These are phyloP conservation scores for Spicauda simplicius DNA, from an alignment of 2,888 invertebrate species.

Conservation along the genomic window DNA sequence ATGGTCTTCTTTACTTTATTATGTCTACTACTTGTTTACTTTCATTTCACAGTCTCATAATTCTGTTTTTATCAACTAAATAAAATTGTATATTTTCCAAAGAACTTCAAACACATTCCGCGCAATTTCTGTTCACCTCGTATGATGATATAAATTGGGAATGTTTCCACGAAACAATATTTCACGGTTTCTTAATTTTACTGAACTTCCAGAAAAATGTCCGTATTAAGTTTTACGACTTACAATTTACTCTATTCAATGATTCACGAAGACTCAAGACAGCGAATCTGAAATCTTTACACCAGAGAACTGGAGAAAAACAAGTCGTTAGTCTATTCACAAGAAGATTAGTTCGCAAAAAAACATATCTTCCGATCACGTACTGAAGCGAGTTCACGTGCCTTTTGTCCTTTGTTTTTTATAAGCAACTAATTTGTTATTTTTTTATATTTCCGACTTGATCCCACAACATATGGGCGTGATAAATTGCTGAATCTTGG, in stretches of 20 bases:
- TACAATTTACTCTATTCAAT: neutral
- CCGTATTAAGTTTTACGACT: neutral
- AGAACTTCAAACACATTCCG: too few relatives aligned
- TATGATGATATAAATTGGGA: too few relatives aligned
- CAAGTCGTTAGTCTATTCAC: conserved; percentile 47
- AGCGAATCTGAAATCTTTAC: conserved; percentile 49
- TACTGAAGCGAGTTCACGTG: conserved; percentile 60
- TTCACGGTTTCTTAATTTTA: too few relatives aligned
- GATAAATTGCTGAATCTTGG: conserved; percentile 68
- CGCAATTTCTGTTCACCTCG: too few relatives aligned
- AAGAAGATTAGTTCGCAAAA: conserved; percentile 54
- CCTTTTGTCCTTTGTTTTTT: conserved; percentile 63
- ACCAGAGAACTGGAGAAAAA: conserved; percentile 25
- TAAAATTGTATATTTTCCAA: too few relatives aligned
- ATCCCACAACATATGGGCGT: conserved; percentile 62
- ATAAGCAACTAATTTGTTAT: conserved; percentile 63
- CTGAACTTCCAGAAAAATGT: too few relatives aligned
- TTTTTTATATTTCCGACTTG: conserved; percentile 52
- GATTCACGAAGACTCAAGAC: conserved; percentile 24
- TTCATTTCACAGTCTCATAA: too few relatives aligned
- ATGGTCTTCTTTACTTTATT: too few relatives aligned
- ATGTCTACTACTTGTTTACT: too few relatives aligned
- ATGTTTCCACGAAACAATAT: too few relatives aligned
- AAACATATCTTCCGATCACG: conserved; percentile 71
- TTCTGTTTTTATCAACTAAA: too few relatives aligned